phyloP scores from a whole-genome alignment of 2,888 invertebrate species.

The Hirtodrosophila alboralis region DNA sequence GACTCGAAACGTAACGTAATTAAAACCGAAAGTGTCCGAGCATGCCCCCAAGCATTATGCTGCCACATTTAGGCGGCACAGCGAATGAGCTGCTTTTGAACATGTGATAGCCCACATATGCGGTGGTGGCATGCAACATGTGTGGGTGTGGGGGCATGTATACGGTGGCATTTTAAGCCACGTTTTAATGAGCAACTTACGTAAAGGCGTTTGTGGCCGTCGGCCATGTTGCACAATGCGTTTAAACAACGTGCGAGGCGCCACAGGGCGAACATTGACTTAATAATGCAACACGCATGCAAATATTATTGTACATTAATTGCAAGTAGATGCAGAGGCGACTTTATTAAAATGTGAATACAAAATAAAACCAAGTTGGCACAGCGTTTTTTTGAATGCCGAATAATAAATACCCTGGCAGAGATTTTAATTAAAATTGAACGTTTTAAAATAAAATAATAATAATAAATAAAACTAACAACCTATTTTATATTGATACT shows the following conservation, averaged over 20 bases:
- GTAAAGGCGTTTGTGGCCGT: conserved; percentile 20
- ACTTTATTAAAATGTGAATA: conserved; percentile 57
- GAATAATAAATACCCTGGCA: too few relatives aligned
- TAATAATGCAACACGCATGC: conserved; percentile 36
- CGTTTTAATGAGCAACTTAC: conserved; percentile 56
- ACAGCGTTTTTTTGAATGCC: too few relatives aligned
- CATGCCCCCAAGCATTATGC: conserved; percentile 7
- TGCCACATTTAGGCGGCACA: conserved; percentile 9
- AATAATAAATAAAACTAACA: too few relatives aligned
- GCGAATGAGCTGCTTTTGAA: too few relatives aligned
- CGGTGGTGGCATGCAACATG: neutral
- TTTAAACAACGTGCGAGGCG: conserved; percentile 3
- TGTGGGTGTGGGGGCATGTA: neutral
- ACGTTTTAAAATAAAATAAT: too few relatives aligned
- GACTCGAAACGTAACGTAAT: conserved; percentile 21
- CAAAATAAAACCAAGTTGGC: conserved; percentile 25
- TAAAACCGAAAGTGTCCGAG: conserved; percentile 18
- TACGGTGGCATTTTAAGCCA: conserved; percentile 8
- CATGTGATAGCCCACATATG: conserved; percentile 3
- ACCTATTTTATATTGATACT: too few relatives aligned
- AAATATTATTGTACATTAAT: conserved; percentile 62
- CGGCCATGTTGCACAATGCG: conserved; percentile 39
- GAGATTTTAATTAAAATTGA: too few relatives aligned
- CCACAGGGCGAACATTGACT: conserved; percentile 40
- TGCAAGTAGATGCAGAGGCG: conserved; percentile 46